Conservation (phyloP, 2,113 vertebrate species). For the Nothoprocta perdicaria region DNA sequence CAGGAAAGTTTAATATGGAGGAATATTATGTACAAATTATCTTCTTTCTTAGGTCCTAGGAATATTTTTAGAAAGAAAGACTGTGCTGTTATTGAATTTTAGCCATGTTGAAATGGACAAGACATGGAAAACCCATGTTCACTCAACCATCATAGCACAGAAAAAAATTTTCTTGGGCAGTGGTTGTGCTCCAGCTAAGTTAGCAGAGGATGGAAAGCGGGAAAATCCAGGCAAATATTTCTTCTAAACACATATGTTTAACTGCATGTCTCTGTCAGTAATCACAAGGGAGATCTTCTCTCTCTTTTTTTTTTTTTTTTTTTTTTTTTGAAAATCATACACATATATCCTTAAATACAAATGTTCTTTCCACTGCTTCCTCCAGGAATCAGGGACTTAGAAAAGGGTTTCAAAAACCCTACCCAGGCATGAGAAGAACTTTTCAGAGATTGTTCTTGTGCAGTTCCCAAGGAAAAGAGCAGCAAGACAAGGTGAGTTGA, state of each 20-base stretch:
- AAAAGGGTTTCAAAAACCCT: neutral
- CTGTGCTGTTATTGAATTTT: neutral
- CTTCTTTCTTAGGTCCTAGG: neutral
- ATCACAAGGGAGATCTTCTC: neutral
- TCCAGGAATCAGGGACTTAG: fast-evolving
- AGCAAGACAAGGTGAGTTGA: neutral
- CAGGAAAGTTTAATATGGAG: neutral
- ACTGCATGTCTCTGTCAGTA: neutral
- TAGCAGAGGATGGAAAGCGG: neutral
- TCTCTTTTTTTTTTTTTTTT: neutral
- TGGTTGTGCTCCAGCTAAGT: neutral
- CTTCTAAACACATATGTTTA: neutral
- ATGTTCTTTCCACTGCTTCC: neutral
- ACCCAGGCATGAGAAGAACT: fast-evolving
- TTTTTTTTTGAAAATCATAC: neutral
- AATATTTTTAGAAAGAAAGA: neutral
- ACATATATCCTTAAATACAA: neutral
- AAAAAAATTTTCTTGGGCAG: neutral
- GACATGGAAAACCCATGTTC: fast-evolving
- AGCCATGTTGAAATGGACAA: neutral
- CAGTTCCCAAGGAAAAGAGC: neutral
- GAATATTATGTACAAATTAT: neutral
- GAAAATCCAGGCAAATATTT: neutral
- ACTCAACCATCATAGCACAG: no score
- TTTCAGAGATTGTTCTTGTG: neutral